Conservation (phyloP, 2,113 vertebrate genomes). For the Cyphomyrus plagiostoma region DNA sequence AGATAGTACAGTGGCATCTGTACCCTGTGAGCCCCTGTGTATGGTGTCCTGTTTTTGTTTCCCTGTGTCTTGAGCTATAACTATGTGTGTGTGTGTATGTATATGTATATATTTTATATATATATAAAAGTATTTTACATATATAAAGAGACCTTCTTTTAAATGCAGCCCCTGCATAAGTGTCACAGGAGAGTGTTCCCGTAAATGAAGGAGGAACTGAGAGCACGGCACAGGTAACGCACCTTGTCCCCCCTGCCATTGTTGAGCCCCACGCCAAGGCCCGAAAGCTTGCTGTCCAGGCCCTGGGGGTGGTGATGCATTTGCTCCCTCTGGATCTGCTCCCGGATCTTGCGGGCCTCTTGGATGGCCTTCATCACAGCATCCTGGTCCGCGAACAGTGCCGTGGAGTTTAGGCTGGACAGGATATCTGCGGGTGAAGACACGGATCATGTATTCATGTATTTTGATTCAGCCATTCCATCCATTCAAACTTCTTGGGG, state of each 20-base stretch:
- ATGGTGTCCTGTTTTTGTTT: not conserved
- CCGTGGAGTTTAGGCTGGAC: constrained; percentile 96
- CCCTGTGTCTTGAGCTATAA: too few species aligned
- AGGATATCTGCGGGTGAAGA: constrained; percentile 78
- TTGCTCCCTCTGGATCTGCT: constrained; percentile 91
- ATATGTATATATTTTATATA: too few species aligned
- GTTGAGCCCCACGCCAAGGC: constrained; percentile 83
- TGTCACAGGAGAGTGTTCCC: not conserved
- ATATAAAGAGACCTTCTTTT: not conserved
- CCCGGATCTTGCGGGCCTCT: constrained; percentile 97
- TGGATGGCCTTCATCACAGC: constrained; percentile 99
- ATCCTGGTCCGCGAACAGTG: constrained; percentile 96
- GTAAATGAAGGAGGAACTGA: not conserved
- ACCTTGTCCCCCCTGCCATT: constrained; percentile 97
- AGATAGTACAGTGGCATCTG: not conserved
- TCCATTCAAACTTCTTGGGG: not conserved
- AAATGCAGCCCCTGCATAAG: not conserved
- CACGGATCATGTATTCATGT: not conserved
- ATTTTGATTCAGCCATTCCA: not conserved
- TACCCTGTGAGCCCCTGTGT: not conserved
- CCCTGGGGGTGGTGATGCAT: constrained; percentile 82
- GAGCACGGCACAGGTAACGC: not conserved
- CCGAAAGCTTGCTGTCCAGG: constrained; percentile 84
- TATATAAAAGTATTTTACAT: too few species aligned
- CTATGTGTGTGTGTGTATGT: too few species aligned